Conservation (phyloP, 2,888 invertebrate genomes). For the Stomorhina lunata region DNA sequence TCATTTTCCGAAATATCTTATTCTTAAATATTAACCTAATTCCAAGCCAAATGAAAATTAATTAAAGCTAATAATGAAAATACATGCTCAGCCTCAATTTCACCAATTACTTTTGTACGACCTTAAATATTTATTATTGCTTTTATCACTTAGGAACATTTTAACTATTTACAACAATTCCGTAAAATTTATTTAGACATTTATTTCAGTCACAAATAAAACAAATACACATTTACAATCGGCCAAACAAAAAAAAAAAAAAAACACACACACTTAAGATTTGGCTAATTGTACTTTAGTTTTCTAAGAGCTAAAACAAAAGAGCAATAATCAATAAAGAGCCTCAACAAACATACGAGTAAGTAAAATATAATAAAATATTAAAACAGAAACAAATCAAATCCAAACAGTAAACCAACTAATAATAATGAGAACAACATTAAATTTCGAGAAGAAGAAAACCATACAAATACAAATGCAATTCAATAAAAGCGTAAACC, state of each 20-base stretch:
- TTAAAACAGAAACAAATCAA: slow-evolving; percentile 21
- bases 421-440: neutral
- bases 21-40: no score
- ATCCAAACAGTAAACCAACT: neutral
- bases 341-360: no score
- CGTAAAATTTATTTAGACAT: neutral
- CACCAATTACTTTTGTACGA: neutral
- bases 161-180: neutral
- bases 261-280: no score
- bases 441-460: neutral
- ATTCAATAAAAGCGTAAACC: neutral
- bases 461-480: neutral
- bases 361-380: slow-evolving; percentile 13
- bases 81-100: neutral
- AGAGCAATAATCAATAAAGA: neutral
- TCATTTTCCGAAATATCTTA: no score
- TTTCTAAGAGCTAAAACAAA: neutral
- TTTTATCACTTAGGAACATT: neutral
- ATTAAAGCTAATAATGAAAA: neutral
- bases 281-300: neutral
- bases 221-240: neutral
- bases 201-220: neutral
- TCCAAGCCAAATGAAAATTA: no score
- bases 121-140: neutral
- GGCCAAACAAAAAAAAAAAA: neutral